Conservation (phyloP, 1,140 invertebrate genomes). For the Acromyrmex echinatior region DNA sequence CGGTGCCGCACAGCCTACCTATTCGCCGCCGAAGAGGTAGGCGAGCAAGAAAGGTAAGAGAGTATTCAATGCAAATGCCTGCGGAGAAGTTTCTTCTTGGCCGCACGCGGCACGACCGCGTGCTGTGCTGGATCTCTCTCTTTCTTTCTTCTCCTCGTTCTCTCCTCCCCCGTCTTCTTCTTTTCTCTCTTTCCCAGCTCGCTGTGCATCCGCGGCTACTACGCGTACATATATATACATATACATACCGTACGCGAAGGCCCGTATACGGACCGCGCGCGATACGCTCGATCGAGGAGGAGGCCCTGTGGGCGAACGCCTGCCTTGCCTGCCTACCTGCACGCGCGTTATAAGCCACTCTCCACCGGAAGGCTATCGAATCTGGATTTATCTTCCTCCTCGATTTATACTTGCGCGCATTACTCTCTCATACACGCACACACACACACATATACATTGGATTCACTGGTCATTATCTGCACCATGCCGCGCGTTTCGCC, state of each 20-base stretch:
- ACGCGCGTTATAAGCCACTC: slow-evolving; percentile 42
- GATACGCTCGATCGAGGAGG: slow-evolving; percentile 66
- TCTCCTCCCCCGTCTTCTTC: too few species aligned
- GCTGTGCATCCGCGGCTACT: slow-evolving; percentile 11
- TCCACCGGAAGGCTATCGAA: slow-evolving; percentile 60
- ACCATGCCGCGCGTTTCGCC: slow-evolving; percentile 41
- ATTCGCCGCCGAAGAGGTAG: slow-evolving; percentile 64
- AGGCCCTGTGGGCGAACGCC: slow-evolving; percentile 38
- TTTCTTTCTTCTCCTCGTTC: not conserved
- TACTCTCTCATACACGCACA: not conserved
- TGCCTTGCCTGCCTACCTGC: slow-evolving; percentile 43
- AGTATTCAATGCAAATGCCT: slow-evolving; percentile 84
- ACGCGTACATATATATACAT: slow-evolving; percentile 11
- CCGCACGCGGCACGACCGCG: slow-evolving; percentile 56
- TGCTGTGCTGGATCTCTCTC: slow-evolving; percentile 46
- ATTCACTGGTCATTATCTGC: slow-evolving; percentile 47
- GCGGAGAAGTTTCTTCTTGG: slow-evolving; percentile 58
- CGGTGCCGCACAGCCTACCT: slow-evolving; percentile 24
- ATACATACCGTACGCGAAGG: slow-evolving; percentile 3
- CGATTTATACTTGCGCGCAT: slow-evolving; percentile 1
- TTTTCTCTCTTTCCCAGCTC: not conserved
- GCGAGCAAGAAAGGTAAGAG: slow-evolving; percentile 78
- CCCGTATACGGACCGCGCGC: too few species aligned
- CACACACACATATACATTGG: not conserved
- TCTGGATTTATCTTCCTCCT: slow-evolving; percentile 58